Evolutionary conservation across 2,888 invertebrate species (phyloP).

Genomic region (Strigamia maritima): DNA sequence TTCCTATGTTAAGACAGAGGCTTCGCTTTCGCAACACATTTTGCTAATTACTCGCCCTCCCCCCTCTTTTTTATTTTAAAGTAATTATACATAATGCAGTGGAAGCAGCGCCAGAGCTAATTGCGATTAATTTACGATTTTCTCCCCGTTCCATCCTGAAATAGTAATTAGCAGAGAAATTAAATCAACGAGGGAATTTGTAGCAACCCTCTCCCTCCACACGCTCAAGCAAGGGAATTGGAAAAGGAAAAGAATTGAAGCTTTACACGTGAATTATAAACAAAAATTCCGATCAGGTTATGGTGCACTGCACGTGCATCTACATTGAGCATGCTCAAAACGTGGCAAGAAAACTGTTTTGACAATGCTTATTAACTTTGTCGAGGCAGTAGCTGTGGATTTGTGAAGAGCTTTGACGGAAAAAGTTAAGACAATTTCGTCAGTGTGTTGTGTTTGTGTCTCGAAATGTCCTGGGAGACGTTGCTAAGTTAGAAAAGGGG

Average conservation of each 20-base stretch:
- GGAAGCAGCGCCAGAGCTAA: slow-evolving; percentile 1
- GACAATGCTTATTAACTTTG: no score
- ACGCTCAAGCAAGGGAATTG: neutral
- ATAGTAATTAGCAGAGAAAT: slow-evolving; percentile 28
- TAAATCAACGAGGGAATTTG: slow-evolving; percentile 13
- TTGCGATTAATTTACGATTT: slow-evolving; percentile 35
- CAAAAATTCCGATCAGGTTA: no score
- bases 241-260: neutral
- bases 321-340: no score
- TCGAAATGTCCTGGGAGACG: no score
- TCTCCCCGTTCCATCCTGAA: neutral
- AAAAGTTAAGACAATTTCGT: no score
- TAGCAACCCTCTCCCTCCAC: neutral
- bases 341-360: no score
- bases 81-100: slow-evolving; percentile 7
- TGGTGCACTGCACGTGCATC: no score
- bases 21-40: slow-evolving; percentile 20
- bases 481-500: no score
- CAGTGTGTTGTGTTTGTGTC: no score
- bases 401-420: no score
- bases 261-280: neutral
- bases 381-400: no score
- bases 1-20: neutral
- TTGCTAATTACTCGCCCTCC: slow-evolving; percentile 16
- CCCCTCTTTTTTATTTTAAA: no score